These are phyloP conservation scores for Colaptes auratus DNA, from an alignment of 2,113 vertebrate genomes.

Conservation along the genomic window DNA sequence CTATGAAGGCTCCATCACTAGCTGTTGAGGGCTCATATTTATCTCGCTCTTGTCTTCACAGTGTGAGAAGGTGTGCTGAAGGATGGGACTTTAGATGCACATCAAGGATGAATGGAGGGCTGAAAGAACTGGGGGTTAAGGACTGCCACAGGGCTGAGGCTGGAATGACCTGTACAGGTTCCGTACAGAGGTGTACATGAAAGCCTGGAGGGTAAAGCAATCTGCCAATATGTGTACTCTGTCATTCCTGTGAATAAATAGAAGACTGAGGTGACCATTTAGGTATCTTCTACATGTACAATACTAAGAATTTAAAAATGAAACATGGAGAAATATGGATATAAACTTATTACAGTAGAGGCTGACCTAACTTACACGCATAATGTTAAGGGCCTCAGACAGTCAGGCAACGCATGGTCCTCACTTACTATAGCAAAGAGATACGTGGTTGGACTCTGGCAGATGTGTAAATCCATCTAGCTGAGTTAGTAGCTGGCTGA, in stretches of 20 bases:
- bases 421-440: background rate
- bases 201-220: background rate
- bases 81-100: background rate
- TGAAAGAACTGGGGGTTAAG: background rate
- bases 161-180: background rate
- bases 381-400: background rate
- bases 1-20: background rate
- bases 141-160: background rate
- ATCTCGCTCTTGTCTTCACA: fast-evolving
- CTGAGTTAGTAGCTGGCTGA: background rate
- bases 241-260: background rate
- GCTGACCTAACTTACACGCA: background rate
- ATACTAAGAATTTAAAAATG: background rate
- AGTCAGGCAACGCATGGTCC: fast-evolving
- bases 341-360: background rate
- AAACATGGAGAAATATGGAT: background rate
- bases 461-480: background rate
- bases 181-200: background rate
- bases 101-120: fast-evolving
- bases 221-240: fast-evolving
- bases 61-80: background rate
- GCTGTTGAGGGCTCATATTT: background rate
- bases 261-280: background rate
- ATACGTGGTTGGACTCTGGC: background rate
- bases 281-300: background rate